Evolutionary conservation across 2,113 vertebrate species (phyloP), one percentile per base, ranked within the genome.

Genomic region (Rattus rattus): DNA sequence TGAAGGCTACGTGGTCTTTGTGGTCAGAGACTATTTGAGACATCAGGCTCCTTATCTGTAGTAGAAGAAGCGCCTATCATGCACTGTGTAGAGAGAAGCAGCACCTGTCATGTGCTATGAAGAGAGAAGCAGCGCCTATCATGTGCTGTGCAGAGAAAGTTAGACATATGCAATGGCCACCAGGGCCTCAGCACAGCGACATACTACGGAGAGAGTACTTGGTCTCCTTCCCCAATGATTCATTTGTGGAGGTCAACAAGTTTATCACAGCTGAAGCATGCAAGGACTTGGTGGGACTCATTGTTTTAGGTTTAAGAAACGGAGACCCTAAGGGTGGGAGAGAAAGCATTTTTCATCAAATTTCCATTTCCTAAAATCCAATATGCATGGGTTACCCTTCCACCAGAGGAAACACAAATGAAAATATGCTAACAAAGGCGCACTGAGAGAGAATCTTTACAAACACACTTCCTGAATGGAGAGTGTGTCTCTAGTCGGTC

Each of bases 81-180:
- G 52, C 11, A 11, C 52, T 54, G 52, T 54, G 52, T 11, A 11
- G 54, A 56, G 54, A 56, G 54, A 56, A 65, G 67, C 67, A 69
- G 67, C 67, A 33, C 67, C 67, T 69, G 33, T 69, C 11, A 69
- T 69, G 30, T 69, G 69, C 36, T n/a, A 9, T 65, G 10, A 7
- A 65, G 63, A 65, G 26, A 69, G 47, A 47, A 84, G 39, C 2
- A 2, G 13, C 17, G 10, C 49, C 8, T 22, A 22, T 81, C 1
- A 9, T 1, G 69, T 65, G 13, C 33, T 20, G 12, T 26, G 33
- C 49, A 11, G n/a, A 7, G 17, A 10, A 52, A 24, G 1, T 59
- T 3, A 33, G 52, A 26, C 1, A 1, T 26, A 33, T 11, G 12
- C 0, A 4, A 19, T 54, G 63, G 2, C 6, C 6, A 12, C 3